These are phyloP conservation scores for Synanthedon tipuliformis DNA, from an alignment of 2,888 invertebrate species.

Conservation along the genomic window DNA sequence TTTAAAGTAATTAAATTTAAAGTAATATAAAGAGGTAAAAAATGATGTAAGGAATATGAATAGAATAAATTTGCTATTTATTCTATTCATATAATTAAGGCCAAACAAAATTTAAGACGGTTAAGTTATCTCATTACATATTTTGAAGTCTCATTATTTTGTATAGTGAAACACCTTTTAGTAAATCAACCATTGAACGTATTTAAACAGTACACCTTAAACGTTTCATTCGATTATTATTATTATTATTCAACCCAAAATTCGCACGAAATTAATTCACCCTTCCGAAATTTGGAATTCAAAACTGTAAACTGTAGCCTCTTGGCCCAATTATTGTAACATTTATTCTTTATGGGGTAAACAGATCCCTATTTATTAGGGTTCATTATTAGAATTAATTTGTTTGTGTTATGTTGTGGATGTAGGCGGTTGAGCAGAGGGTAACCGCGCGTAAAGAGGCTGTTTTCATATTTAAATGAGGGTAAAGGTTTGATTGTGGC, in stretches of 20 bases:
- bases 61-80: no score
- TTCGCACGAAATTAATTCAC: conserved; percentile 54
- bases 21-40: no score
- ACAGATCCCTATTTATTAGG: conserved; percentile 67
- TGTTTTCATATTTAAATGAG: conserved; percentile 69
- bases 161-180: not conserved
- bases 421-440: conserved; percentile 27
- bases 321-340: conserved; percentile 65
- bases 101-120: no score
- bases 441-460: conserved; percentile 46
- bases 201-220: conserved; percentile 6
- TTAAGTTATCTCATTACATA: no score
- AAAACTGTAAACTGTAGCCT: conserved; percentile 58
- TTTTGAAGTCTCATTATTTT: not conserved
- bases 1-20: no score
- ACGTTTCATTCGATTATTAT: conserved; percentile 38
- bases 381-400: conserved; percentile 69
- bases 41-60: no score
- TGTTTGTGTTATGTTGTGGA: conserved; percentile 65
- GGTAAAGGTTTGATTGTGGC: conserved; percentile 55
- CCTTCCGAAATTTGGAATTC: conserved; percentile 52
- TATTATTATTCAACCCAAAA: conserved; percentile 34
- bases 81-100: no score
- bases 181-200: not conserved
- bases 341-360: conserved; percentile 67